Conservation (phyloP, 2,113 vertebrate genomes). For the Ramphastos sulfuratus region DNA sequence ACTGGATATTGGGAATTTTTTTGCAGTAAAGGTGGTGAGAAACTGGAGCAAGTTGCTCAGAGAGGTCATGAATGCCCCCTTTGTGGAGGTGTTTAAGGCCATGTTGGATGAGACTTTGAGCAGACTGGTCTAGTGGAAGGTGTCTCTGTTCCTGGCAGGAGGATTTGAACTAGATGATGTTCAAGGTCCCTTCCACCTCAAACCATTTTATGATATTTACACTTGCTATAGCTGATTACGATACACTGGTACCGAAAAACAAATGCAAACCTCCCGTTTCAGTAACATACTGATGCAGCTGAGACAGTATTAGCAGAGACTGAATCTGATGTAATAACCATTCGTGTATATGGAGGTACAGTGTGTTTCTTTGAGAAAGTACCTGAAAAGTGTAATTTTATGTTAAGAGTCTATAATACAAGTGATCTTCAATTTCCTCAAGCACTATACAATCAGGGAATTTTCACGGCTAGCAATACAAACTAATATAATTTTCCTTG, state of each 20-base stretch:
- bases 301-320: background rate
- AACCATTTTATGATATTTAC: background rate
- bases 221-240: background rate
- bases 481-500: background rate
- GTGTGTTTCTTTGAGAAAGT: background rate
- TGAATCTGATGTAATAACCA: background rate
- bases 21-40: no score
- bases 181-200: no score
- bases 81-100: no score
- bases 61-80: no score
- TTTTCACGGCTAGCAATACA: background rate
- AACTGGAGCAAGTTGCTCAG: no score
- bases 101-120: no score
- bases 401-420: background rate
- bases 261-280: background rate
- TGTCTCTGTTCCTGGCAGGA: no score
- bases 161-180: no score
- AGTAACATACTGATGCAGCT: background rate
- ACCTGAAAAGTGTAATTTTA: background rate
- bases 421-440: background rate
- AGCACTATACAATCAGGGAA: background rate
- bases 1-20: no score
- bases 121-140: no score
- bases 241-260: background rate
- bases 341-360: rapidly evolving